Percentiles rank a stretch among this genome's conserved stretches.
phyloP scores from a whole-genome alignment of 2,113 vertebrate species.

The Quiscalus mexicanus region DNA sequence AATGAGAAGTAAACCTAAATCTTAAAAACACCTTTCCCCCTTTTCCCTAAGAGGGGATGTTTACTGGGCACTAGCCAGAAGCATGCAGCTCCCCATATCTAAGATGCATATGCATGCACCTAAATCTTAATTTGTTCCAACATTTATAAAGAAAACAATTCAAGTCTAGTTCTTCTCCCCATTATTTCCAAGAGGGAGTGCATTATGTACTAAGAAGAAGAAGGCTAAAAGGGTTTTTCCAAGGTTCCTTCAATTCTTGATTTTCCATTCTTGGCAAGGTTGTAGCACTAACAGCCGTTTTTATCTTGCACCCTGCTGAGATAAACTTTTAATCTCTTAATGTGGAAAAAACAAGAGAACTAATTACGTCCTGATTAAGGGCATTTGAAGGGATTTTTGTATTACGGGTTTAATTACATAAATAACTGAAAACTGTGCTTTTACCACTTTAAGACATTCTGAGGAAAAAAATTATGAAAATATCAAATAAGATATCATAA shows the following conservation, averaged over 20 bases:
- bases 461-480: not conserved
- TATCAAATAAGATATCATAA: not conserved
- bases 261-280: conserved; percentile 29
- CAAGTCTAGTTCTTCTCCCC: not conserved
- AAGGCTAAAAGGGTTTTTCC: conserved; percentile 28
- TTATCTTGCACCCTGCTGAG: conserved; percentile 44
- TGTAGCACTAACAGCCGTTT: conserved; percentile 18
- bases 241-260: conserved; percentile 12
- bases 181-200: not conserved
- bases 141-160: not conserved
- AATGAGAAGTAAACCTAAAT: not conserved
- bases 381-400: not conserved
- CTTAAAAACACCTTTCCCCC: not conserved
- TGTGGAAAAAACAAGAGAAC: conserved; percentile 30
- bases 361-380: conserved; percentile 42
- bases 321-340: conserved; percentile 56
- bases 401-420: not conserved
- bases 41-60: not conserved
- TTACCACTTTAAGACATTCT: not conserved
- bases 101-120: not conserved
- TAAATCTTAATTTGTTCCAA: not conserved
- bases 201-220: not conserved
- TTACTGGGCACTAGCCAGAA: not conserved
- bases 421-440: not conserved
- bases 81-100: not conserved